Percentiles rank a stretch among this genome's conserved stretches.
Evolutionary conservation across 2,797 vertebrate genomes (phyloP).

Genomic region (Leontocebus nigricollis): DNA sequence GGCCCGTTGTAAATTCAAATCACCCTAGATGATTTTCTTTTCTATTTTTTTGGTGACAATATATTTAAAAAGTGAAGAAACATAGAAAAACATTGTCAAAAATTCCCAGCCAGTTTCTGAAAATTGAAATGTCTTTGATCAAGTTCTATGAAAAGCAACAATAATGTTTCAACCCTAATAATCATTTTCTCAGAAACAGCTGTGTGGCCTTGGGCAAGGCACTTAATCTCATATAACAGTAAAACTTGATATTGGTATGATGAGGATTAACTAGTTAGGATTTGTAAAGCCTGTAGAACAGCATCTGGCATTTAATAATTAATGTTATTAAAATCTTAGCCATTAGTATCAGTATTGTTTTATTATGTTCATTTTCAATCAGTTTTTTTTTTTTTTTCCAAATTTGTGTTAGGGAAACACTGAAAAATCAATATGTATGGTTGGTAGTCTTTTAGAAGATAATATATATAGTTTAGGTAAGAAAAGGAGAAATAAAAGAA

Average conservation of each 20-base stretch:
- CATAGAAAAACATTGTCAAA: neutral
- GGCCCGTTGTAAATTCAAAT: neutral
- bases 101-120: neutral
- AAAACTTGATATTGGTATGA: neutral
- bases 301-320: neutral
- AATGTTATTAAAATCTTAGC: neutral
- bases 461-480: neutral
- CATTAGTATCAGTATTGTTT: neutral
- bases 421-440: neutral
- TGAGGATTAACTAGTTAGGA: neutral
- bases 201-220: neutral
- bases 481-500: neutral
- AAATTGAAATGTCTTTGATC: neutral
- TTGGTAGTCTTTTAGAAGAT: neutral
- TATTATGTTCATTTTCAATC: conserved; percentile 15
- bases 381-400: neutral
- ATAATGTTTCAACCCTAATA: neutral
- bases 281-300: neutral
- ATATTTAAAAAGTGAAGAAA: neutral
- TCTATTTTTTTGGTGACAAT: neutral
- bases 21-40: neutral
- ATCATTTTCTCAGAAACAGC: neutral
- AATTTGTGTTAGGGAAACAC: neutral
- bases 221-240: neutral
- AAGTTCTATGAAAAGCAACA: neutral